Percentiles rank a stretch among this genome's conserved stretches.
Conservation (phyloP, 2,888 invertebrate species). For the Drosophila barbarae region DNA sequence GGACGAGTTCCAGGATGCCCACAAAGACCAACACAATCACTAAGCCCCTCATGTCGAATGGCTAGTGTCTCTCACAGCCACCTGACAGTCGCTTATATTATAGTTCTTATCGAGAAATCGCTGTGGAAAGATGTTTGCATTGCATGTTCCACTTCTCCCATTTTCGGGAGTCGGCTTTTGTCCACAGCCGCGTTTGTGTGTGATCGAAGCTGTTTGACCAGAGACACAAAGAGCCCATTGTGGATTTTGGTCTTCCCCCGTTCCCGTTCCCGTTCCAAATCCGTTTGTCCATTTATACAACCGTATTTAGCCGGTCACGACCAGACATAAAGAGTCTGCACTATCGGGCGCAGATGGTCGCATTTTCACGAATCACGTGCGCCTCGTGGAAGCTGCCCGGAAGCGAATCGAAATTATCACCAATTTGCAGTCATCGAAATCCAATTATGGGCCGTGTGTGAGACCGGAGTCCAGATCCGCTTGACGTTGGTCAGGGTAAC, state of each 20-base stretch:
- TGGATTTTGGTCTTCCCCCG: slow-evolving; percentile 7
- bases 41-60: background rate
- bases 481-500: slow-evolving; percentile 8
- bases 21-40: background rate
- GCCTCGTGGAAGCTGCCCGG: slow-evolving; percentile 43
- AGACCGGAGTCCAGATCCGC: slow-evolving; percentile 16
- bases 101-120: slow-evolving; percentile 8
- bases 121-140: slow-evolving; percentile 10
- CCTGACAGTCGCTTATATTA: slow-evolving; percentile 1
- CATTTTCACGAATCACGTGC: slow-evolving; percentile 70
- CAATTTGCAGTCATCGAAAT: slow-evolving; percentile 79
- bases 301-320: slow-evolving; percentile 60
- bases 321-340: slow-evolving; percentile 52
- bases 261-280: slow-evolving; percentile 3
- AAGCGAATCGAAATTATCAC: slow-evolving; percentile 76
- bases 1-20: background rate
- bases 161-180: background rate
- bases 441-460: slow-evolving; percentile 71
- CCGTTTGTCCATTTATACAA: slow-evolving; percentile 37
- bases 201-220: slow-evolving; percentile 28
- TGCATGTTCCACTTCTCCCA: background rate
- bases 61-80: background rate
- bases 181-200: slow-evolving; percentile 8
- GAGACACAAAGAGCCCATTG: slow-evolving; percentile 30
- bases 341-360: slow-evolving; percentile 58